Evolutionary conservation across 2,113 vertebrate genomes (phyloP).

Genomic region (Mirza zaza): DNA sequence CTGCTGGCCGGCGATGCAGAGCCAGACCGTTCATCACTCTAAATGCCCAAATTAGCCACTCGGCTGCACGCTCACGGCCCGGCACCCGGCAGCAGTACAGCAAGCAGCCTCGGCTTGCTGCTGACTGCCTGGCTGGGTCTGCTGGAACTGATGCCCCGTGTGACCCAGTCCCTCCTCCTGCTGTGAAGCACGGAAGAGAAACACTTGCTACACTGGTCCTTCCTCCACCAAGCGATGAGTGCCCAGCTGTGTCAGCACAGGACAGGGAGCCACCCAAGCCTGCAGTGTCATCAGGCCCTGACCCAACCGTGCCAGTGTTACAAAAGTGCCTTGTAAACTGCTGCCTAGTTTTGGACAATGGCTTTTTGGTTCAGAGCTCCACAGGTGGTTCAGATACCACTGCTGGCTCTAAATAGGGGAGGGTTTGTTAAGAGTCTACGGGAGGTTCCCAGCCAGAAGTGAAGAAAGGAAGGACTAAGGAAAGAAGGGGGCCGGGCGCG

Average conservation of each 20-base stretch:
- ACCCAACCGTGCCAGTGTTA: not conserved
- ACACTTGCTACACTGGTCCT: not conserved
- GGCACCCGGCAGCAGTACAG: rapidly evolving
- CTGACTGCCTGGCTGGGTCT: not conserved
- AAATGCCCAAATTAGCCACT: not conserved
- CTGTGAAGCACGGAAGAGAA: not conserved
- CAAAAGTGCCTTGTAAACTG: not conserved
- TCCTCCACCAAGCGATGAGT: not conserved
- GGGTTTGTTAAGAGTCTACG: not conserved
- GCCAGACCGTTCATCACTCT: not conserved
- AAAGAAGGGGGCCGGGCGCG: too few relatives aligned
- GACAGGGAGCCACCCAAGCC: not conserved
- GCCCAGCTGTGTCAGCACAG: not conserved
- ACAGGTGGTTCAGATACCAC: not conserved
- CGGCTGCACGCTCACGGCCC: rapidly evolving
- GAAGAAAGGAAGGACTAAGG: not conserved
- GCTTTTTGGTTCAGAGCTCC: not conserved
- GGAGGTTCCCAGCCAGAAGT: not conserved
- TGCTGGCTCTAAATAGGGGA: not conserved
- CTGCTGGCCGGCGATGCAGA: not conserved
- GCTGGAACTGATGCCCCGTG: not conserved
- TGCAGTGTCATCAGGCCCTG: not conserved
- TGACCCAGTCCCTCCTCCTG: not conserved
- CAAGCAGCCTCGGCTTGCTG: rapidly evolving
- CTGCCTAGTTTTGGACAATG: not conserved